Base-by-base conservation (phyloP, 2,797 vertebrate species). In the Danio kyathit region DNA sequence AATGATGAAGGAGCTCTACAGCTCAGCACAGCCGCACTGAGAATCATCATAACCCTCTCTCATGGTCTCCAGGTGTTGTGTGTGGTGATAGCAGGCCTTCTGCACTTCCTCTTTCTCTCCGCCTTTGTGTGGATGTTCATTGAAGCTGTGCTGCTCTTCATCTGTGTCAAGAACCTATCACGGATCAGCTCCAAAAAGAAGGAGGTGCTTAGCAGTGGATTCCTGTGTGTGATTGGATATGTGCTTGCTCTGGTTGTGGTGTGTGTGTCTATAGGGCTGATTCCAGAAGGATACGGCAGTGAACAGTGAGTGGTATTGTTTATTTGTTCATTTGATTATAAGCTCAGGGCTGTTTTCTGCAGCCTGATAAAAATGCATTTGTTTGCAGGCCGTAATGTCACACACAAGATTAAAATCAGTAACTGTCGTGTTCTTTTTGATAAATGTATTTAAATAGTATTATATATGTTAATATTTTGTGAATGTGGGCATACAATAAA, bases 101-200 rank as follows among this genome's bases (percentile, higher is more conserved):
- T 95, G 43, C 95, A 96, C 54, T 95, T 93, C 83, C 83, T 95
- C 40, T 87, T 94, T 40, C 29, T 95, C 76, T 91, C 92, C 1
- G 79, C 93, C 74, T 96, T 96, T 86, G 79, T 91, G 85, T 96
- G 95, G 95, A 95, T 96, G 95, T 57, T 92, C 57, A 88, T 96
- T 16, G 95, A 95, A 86, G 95, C 92, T 0, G 7, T 94, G 0
- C 89, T 94, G 66, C 93, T 95, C 67, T 84, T 91, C 85, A 87
- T 95, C 82, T 88, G 93, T 0, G 91, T 96, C 71, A 87, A 90
- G 52, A 93, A 89, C 60, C 94, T 96, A 79, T 86, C 88, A 71
- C 91, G 93, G 84, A 93, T 94, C 69, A 92, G 94, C 88, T 93
- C 95, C 17, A 92, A 90, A 69, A 91, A 88, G 17, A 61, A 87